Base-by-base conservation (phyloP, 2,888 invertebrate species). In the Fissipunctia ypsillon region DNA sequence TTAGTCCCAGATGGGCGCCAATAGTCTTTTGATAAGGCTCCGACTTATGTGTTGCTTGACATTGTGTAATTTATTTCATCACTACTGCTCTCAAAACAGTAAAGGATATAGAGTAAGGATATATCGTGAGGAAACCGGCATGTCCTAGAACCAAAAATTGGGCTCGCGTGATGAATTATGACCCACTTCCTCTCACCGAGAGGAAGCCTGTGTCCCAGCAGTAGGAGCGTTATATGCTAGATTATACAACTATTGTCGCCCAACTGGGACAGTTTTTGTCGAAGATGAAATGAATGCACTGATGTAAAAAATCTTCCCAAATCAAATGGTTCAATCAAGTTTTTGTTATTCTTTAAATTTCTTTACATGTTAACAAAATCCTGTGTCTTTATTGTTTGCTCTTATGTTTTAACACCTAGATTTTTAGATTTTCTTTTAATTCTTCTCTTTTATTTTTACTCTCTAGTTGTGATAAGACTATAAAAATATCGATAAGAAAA, bases 401-500 rank as follows among this genome's bases (percentile, higher is more conserved):
- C 10, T 61, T 14, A 25, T 35, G 2, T 50, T 70, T 60, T 76
- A 38, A 41, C 31, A 48, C 5, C 31, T 60, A 52, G 2, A 22
- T 76, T 57, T 28, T 38, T 12, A 48, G 45, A 67, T 45, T 59
- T 35, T 64, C 4, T 77, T 54, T 78, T 78, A 22, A 64, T 35
- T 41, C 14, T n/a, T 14, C n/a, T 38, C 19, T 1, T 1, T 45
- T 48, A n/a, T 71, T 48, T 78, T 65, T 9, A 54, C 35, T 65
- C 28, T 45, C 6, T 38, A 50, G 41, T 6, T 52, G 22, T 25
- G 50, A 43, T 25, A 59, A 71, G 14, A 59, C n/a, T 57, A 38
- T 52, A 71, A 31, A 57, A 71, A 52, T 38, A 43, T 52, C 14
- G n/a, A 71, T 38, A 57, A 63, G 43, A 76, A 63, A 78, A 45